Conservation (phyloP, 2,113 vertebrate genomes). For the Anolis sagrei region DNA sequence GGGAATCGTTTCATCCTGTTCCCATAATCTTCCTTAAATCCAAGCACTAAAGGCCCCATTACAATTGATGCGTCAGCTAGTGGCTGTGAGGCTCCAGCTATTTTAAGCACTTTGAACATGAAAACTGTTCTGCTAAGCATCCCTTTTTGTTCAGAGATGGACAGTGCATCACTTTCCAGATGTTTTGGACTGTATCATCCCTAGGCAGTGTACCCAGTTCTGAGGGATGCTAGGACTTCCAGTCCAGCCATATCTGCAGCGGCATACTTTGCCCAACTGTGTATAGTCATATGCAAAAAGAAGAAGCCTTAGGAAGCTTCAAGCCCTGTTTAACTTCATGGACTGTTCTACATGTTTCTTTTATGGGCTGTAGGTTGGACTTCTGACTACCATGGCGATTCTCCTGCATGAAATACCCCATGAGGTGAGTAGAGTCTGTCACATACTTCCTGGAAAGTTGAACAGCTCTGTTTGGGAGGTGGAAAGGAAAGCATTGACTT, state of each 20-base stretch:
- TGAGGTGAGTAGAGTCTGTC: slow-evolving; percentile 83
- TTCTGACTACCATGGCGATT: slow-evolving; percentile 95
- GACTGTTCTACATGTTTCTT: slow-evolving; percentile 13
- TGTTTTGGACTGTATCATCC: too few relatives aligned
- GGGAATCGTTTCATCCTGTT: slow-evolving; percentile 23
- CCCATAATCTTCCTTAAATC: neutral
- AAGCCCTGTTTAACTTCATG: neutral
- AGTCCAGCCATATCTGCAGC: too few relatives aligned
- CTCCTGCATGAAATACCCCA: slow-evolving; percentile 98
- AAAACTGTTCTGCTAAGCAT: too few relatives aligned
- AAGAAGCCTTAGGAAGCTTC: neutral
- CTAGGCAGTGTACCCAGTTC: too few relatives aligned
- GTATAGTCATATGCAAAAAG: neutral
- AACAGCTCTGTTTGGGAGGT: neutral
- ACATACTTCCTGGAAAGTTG: neutral
- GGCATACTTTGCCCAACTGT: too few relatives aligned
- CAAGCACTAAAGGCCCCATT: neutral
- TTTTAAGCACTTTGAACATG: neutral
- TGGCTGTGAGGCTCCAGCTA: neutral
- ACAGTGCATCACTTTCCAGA: too few relatives aligned
- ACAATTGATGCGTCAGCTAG: neutral
- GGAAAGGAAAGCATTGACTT: too few relatives aligned
- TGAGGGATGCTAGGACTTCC: too few relatives aligned
- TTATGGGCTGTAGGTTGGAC: slow-evolving; percentile 85
- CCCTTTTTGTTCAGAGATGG: too few relatives aligned